Evolutionary conservation across 2,113 vertebrate genomes (phyloP).

Genomic region (Xiphophorus hellerii): DNA sequence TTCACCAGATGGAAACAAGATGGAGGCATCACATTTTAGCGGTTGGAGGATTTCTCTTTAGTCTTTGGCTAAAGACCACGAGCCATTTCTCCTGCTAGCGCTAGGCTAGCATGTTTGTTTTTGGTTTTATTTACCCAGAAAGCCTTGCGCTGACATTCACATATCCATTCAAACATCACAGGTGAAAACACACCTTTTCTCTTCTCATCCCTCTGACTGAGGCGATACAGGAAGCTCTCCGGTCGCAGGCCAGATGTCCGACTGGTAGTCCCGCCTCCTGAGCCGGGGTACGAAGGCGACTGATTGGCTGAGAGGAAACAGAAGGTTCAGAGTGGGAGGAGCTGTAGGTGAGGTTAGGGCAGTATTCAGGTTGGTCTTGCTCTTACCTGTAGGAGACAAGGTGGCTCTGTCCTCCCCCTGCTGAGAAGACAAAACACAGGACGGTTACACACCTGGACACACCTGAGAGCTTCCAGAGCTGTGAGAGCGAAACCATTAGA

Average conservation of each 20-base stretch:
- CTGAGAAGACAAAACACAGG: conserved; percentile 38
- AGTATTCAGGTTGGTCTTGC: fast-evolving
- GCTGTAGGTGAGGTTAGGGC: fast-evolving
- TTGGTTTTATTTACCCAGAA: no score
- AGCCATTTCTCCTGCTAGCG: no score
- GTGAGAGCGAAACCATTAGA: no score
- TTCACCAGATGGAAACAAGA: no score
- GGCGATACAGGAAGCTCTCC: conserved; percentile 92
- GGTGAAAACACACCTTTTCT: conserved; percentile 82
- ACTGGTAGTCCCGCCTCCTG: conserved; percentile 78
- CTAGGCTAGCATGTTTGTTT: no score
- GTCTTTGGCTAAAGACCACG: no score
- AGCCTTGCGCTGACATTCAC: no score
- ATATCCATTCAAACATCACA: no score
- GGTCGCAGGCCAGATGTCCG: conserved; percentile 83
- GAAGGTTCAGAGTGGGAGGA: not conserved
- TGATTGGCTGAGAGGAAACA: conserved; percentile 82
- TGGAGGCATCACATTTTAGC: no score
- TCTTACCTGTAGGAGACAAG: conserved; percentile 85
- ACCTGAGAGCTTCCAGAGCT: not conserved
- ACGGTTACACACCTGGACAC: conserved; percentile 32
- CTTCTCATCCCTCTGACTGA: conserved; percentile 86
- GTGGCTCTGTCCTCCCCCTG: conserved; percentile 88
- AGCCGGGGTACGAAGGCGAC: conserved; percentile 82
- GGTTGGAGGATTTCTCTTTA: no score